Percentiles rank a stretch among this genome's conserved stretches.
These are phyloP conservation scores for Lithophane socia DNA, from an alignment of 2,888 invertebrate species.

Conservation along the genomic window DNA sequence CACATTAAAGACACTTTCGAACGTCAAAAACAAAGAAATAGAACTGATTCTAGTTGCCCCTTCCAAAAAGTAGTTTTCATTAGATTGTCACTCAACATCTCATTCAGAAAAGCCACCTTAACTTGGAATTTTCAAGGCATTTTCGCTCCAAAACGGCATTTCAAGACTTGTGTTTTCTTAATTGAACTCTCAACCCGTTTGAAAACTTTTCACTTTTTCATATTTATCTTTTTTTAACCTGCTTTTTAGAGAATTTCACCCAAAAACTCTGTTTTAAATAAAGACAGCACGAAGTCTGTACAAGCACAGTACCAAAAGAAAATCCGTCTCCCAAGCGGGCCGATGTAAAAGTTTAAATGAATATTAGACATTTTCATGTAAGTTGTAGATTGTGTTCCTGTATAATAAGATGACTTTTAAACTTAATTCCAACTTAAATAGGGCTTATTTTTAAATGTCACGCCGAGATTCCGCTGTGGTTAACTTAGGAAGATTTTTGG, in stretches of 20 bases:
- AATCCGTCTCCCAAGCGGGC: constrained; percentile 69
- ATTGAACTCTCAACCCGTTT: too few species aligned
- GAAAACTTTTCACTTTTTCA: too few species aligned
- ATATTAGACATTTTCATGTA: constrained; percentile 81
- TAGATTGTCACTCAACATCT: too few species aligned
- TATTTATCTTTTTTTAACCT: too few species aligned
- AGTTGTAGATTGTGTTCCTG: constrained; percentile 84
- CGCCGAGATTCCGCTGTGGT: background rate
- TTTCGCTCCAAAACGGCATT: too few species aligned
- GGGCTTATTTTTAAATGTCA: constrained; percentile 75
- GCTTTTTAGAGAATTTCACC: background rate
- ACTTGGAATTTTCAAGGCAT: too few species aligned
- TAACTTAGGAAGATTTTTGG: background rate
- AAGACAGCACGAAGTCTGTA: constrained; percentile 29
- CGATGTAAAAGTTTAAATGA: constrained; percentile 80
- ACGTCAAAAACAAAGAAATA: too few species aligned
- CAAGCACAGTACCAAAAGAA: constrained; percentile 51
- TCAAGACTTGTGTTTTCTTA: background rate
- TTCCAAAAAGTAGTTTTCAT: too few species aligned
- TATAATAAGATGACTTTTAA: constrained; percentile 84
- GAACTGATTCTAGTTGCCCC: too few species aligned
- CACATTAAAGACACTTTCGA: too few species aligned
- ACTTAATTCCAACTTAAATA: constrained; percentile 82
- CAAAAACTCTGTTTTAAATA: background rate
- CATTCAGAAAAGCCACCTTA: too few species aligned